Base-by-base conservation (phyloP, 2,797 vertebrate species). In the Gymnopithys bicolor region DNA sequence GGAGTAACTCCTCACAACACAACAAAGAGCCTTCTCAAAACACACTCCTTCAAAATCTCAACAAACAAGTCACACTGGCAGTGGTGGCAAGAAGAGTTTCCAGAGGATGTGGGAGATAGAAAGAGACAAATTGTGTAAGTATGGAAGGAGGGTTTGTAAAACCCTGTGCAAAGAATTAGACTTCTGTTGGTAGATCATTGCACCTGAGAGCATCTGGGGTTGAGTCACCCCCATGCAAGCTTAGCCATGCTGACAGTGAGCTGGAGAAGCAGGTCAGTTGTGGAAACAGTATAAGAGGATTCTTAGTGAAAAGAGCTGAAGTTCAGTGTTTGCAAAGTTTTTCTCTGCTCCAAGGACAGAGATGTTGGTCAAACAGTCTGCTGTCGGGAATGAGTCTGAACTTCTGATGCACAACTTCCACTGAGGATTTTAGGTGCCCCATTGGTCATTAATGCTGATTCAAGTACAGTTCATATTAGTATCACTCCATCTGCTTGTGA, bases 301-400 rank as follows among this genome's bases (percentile, higher is more conserved):
- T 24, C 56, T 16, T 1, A 28, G 60, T 18, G 67, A 41, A 85
- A 80, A 69, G 56, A 84, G 43, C 12, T 49, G 62, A 67, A 64
- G 10, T 15, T 51, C 55, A n/a, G 33, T 24, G 11, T 41, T 64
- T 33, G 49, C 27, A 51, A 74, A 63, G 37, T 10, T 30, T 21
- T 66, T n/a, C 35, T 62, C 32, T 18, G 28, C n/a, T 85, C 19
- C 9, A n/a, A 83, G 49, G 49, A 22, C 32, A 90, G 53, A 87
- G 9, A 21, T 3, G 2, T 6, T 35, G 37, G 24, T 8, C 67
- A 63, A 85, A 70, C 1, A 63, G 10, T 8, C 30, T 55, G 35
- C 11, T 3, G 4, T 24, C 33, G 1, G 0, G 15, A 28, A 25
- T 5, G 23, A 62, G 11, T 12, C 48, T 1, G 2, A 58, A 39